A percentile compares a stretch with the other conserved stretches of the same genome.
These are phyloP conservation scores for Oscheius myriophilus DNA, from an alignment of 2,888 invertebrate genomes.

Conservation along the genomic window DNA sequence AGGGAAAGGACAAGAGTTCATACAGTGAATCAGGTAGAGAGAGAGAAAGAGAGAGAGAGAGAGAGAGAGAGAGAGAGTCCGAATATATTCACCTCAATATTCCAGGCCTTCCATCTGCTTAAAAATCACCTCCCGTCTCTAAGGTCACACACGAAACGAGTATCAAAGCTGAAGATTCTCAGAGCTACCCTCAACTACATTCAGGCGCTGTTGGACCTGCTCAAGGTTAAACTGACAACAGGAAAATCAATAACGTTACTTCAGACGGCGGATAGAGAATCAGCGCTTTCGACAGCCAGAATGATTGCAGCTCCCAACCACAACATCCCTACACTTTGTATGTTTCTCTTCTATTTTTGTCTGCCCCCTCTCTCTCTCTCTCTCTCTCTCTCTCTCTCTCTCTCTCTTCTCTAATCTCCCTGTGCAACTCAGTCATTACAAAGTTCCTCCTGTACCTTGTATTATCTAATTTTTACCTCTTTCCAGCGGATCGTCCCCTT, in stretches of 20 bases:
- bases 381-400: background rate
- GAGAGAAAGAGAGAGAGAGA: background rate
- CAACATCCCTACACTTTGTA: no score
- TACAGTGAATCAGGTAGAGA: conserved; percentile 61
- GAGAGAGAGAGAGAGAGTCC: background rate
- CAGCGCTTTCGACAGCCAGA: no score
- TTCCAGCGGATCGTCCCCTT: conserved; percentile 25
- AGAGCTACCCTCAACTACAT: conserved; percentile 67
- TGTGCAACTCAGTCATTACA: no score
- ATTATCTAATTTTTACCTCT: no score
- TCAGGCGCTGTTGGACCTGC: conserved; percentile 51
- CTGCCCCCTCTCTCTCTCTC: no score
- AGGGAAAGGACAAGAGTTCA: conserved; percentile 67
- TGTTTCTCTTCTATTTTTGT: no score
- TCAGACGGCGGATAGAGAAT: no score
- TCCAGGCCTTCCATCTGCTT: conserved; percentile 61
- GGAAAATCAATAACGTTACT: no score
- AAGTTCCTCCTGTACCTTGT: no score
- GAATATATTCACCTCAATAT: no score
- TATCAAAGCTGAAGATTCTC: conserved; percentile 66
- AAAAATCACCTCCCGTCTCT: conserved; percentile 61
- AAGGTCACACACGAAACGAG: conserved; percentile 62
- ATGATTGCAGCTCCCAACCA: no score
- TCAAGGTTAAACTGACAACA: conserved; percentile 21
- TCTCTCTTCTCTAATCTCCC: background rate